These are phyloP conservation scores for Drosophila mayaguana DNA, from an alignment of 2,888 invertebrate species.

Conservation along the genomic window DNA sequence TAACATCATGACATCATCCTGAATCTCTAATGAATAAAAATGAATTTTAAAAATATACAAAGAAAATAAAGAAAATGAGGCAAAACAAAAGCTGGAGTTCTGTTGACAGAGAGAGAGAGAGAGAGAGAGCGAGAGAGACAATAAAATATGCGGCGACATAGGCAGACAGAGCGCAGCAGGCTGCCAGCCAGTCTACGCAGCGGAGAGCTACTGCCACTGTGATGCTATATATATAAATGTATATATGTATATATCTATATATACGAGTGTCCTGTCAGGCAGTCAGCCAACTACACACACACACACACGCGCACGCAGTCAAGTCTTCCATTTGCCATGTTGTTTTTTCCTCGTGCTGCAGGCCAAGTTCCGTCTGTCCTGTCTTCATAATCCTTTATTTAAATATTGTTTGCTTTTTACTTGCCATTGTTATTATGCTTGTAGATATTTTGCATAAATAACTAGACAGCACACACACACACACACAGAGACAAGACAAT, in stretches of 20 bases:
- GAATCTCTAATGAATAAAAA: slow-evolving; percentile 74
- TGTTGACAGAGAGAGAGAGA: no score
- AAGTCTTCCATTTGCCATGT: slow-evolving; percentile 38
- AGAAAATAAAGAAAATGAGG: slow-evolving; percentile 27
- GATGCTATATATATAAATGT: slow-evolving; percentile 4
- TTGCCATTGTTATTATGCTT: slow-evolving; percentile 70
- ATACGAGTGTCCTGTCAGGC: slow-evolving; percentile 36
- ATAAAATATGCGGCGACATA: slow-evolving; percentile 62
- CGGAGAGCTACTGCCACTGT: slow-evolving; percentile 15
- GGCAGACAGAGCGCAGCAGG: slow-evolving; percentile 53
- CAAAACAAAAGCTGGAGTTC: slow-evolving; percentile 7
- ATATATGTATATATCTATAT: background rate
- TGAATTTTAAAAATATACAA: slow-evolving; percentile 66
- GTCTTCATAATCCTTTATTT: slow-evolving; percentile 75
- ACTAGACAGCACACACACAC: slow-evolving; percentile 50
- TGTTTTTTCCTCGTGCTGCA: slow-evolving; percentile 50
- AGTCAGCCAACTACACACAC: slow-evolving; percentile 38
- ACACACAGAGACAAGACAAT: slow-evolving; percentile 27
- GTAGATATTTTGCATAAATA: slow-evolving; percentile 76
- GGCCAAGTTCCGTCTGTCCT: slow-evolving; percentile 47
- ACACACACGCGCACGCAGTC: slow-evolving; percentile 21
- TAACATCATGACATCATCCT: slow-evolving; percentile 73
- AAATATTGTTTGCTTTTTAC: slow-evolving; percentile 74
- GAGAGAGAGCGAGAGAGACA: slow-evolving; percentile 12
- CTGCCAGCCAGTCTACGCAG: slow-evolving; percentile 75